A percentile compares a stretch with the other conserved stretches of the same genome.
Conservation (phyloP, 2,113 vertebrate genomes). For the Amia ocellicauda region DNA sequence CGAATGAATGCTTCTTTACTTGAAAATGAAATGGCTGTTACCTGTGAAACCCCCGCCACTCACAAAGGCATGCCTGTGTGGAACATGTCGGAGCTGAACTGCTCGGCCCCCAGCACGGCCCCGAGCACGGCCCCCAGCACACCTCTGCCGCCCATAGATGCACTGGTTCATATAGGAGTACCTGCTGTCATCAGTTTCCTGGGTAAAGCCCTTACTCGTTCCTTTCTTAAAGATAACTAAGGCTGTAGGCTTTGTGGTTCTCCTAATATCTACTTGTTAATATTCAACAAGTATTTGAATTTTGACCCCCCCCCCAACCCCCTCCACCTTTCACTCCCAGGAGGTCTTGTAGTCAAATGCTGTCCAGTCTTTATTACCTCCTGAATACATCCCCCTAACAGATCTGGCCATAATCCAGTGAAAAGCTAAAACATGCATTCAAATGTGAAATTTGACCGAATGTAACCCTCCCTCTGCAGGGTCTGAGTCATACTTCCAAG, state of each 20-base stretch:
- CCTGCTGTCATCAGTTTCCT: constrained; percentile 27
- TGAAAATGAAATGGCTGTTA: constrained; percentile 32
- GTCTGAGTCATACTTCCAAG: too few relatives aligned
- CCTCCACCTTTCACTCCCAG: neutral
- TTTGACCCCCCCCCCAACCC: too few relatives aligned
- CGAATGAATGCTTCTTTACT: constrained; percentile 48
- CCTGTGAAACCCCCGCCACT: constrained; percentile 46
- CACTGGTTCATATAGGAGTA: constrained; percentile 3
- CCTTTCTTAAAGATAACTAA: too few relatives aligned
- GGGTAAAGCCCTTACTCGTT: constrained; percentile 30
- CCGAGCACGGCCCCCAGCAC: neutral
- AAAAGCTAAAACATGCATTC: too few relatives aligned
- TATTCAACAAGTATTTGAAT: too few relatives aligned
- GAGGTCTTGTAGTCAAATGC: neutral
- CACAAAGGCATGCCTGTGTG: constrained; percentile 46
- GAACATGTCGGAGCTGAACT: constrained; percentile 42
- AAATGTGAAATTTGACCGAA: too few relatives aligned
- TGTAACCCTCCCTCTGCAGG: too few relatives aligned
- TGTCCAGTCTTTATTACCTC: too few relatives aligned
- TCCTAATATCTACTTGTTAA: too few relatives aligned
- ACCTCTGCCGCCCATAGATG: neutral
- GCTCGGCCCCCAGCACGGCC: constrained; percentile 11
- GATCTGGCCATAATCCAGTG: too few relatives aligned
- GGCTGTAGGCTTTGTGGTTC: too few relatives aligned
- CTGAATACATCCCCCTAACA: too few relatives aligned